Base-by-base conservation (phyloP, 2,113 vertebrate species). In the Empidonax traillii region DNA sequence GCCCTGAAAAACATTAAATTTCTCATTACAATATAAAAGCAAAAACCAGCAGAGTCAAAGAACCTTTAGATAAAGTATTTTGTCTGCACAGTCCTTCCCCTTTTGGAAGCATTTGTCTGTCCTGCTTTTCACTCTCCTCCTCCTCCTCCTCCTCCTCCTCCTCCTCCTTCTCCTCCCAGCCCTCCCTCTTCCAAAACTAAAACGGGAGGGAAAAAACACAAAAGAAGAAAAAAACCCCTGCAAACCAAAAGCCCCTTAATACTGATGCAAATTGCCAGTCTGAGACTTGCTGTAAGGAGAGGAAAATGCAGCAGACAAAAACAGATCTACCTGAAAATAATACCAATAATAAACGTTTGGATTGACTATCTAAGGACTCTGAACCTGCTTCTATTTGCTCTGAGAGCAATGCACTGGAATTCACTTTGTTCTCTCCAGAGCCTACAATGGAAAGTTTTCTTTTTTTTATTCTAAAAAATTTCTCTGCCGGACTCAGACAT, bases 401-500 rank as follows among this genome's bases (percentile, higher is more conserved):
- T 71, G 93, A 96, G 95, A 97, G 96, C 89, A 97, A 90, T 85
- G 91, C 68, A 94, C 85, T 97, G 98, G 97, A 98, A 98, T 97
- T 98, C 92, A 98, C 98, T 98, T 98, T 98, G 98, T 98, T 98
- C 98, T 98, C 96, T 97, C 77, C 95, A 43, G 97, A 94, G 93
- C 76, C 93, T 96, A 94, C 97, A 98, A 98, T 98, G 98, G 98
- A 98, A 98, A 98, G 95, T 97, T 97, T 92, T 97, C 87, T 93
- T 94, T 94, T 98, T 87, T 87, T 98, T 97, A 98, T 97, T 97
- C 97, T 98, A 96, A 98, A 98, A 98, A 97, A 98, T 97, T 97
- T 98, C 96, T 98, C 92, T 97, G 97, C 92, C 88, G 96, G 96
- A 97, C 96, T 95, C 96, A 98, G 98, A 97, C 97, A 98, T 97